Percentiles rank a stretch among this genome's conserved stretches.
Conservation (phyloP, 2,113 vertebrate species). For the Cardinalis cardinalis region DNA sequence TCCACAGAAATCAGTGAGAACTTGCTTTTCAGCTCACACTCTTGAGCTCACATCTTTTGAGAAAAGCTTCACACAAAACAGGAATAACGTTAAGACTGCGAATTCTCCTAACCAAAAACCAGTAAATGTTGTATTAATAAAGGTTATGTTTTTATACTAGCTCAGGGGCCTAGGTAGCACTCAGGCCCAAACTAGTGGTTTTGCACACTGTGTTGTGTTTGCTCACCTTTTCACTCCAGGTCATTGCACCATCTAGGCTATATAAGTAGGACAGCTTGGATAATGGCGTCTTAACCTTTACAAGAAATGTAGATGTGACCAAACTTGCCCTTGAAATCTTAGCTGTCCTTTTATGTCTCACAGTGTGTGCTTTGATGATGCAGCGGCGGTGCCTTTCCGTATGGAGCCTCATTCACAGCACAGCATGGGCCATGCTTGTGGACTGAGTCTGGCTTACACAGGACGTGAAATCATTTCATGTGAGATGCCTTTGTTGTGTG, state of each 20-base stretch:
- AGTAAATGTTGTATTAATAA: not conserved
- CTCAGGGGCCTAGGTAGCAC: not conserved
- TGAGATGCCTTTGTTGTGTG: not conserved
- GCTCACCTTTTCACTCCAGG: not conserved
- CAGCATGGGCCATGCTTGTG: not conserved
- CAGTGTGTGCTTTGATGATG: not conserved
- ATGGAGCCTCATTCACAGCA: not conserved
- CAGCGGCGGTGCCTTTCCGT: not conserved
- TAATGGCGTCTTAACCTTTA: not conserved
- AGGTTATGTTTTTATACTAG: not conserved
- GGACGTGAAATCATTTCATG: not conserved
- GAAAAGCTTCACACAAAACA: not conserved
- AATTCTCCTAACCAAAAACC: not conserved
- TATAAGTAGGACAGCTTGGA: not conserved
- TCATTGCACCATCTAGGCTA: not conserved
- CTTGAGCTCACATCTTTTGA: not conserved
- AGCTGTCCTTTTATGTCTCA: not conserved
- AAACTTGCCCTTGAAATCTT: not conserved
- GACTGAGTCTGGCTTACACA: not conserved
- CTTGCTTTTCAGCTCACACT: not conserved
- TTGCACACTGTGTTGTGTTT: not conserved
- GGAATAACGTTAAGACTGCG: not conserved
- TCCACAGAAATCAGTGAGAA: not conserved
- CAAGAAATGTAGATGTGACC: not conserved
- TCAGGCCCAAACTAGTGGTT: not conserved